phyloP scores from a whole-genome alignment of 2,888 invertebrate species.

The Eudasyphora cyanicolor region DNA sequence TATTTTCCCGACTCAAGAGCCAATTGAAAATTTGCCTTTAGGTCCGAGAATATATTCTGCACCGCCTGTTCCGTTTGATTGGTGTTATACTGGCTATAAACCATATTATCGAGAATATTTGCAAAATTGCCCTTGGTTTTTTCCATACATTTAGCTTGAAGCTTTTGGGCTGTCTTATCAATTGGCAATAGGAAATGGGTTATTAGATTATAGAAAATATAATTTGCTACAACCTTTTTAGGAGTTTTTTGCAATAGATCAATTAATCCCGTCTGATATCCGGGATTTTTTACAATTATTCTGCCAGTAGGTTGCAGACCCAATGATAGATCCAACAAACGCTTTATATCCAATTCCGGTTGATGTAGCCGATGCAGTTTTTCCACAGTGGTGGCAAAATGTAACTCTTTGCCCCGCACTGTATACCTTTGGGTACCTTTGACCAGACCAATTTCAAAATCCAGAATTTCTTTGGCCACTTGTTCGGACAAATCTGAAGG shows the following conservation, averaged over 20 bases:
- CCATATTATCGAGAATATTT: background rate
- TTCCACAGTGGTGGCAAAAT: background rate
- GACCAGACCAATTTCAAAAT: constrained; percentile 67
- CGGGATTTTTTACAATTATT: background rate
- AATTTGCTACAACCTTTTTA: constrained; percentile 75
- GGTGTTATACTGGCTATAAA: background rate
- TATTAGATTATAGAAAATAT: constrained; percentile 18
- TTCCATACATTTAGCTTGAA: background rate
- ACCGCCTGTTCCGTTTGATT: background rate
- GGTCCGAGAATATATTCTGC: background rate
- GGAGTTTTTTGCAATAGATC: background rate
- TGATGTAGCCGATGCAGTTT: background rate
- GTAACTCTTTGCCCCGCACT: background rate
- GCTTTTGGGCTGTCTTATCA: background rate
- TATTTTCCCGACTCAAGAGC: background rate
- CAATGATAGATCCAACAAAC: background rate
- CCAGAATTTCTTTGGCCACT: constrained; percentile 66
- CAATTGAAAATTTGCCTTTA: background rate
- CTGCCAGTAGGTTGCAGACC: constrained; percentile 62
- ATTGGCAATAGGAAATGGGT: background rate
- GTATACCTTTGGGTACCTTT: constrained; percentile 23
- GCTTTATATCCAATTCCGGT: background rate
- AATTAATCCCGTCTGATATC: background rate
- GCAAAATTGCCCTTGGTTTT: background rate
- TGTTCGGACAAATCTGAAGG: constrained; percentile 56